Conservation (phyloP, 2,113 vertebrate genomes). For the Labeo rohita region DNA sequence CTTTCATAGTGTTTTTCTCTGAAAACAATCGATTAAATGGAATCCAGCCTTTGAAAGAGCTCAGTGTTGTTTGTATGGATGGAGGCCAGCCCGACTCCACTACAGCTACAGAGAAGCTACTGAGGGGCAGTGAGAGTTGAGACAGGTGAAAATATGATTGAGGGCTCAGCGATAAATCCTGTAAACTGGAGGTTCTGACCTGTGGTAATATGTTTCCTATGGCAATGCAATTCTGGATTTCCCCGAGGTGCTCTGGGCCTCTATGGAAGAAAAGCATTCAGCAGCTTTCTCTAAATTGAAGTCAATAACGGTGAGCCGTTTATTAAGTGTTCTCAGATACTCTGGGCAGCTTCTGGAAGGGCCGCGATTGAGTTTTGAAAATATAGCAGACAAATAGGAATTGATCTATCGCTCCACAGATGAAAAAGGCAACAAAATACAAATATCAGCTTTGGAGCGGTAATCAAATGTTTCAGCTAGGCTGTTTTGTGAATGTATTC, state of each 20-base stretch:
- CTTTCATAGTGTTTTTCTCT: slow-evolving; percentile 8
- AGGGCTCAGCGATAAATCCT: slow-evolving; percentile 68
- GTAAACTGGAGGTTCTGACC: slow-evolving; percentile 69
- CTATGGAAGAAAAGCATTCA: slow-evolving; percentile 71
- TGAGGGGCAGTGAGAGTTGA: slow-evolving; percentile 37
- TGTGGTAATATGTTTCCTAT: slow-evolving; percentile 72
- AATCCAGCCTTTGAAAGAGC: slow-evolving; percentile 12
- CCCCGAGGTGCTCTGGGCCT: slow-evolving; percentile 66
- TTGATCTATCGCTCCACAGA: slow-evolving; percentile 51
- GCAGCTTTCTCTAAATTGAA: slow-evolving; percentile 78
- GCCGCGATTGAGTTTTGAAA: slow-evolving; percentile 57
- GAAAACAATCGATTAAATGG: slow-evolving; percentile 25
- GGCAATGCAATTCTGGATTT: slow-evolving; percentile 68
- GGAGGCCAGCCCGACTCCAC: slow-evolving; percentile 10
- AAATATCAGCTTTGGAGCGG: slow-evolving; percentile 51
- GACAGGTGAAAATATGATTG: slow-evolving; percentile 60
- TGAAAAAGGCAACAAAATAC: slow-evolving; percentile 54
- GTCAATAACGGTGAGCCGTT: slow-evolving; percentile 75
- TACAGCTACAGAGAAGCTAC: slow-evolving; percentile 34
- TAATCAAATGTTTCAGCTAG: slow-evolving; percentile 53
- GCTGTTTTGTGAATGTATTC: slow-evolving; percentile 45
- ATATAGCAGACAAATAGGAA: slow-evolving; percentile 55
- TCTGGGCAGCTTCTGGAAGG: slow-evolving; percentile 65
- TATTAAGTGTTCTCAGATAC: slow-evolving; percentile 71
- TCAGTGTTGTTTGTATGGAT: slow-evolving; percentile 37